phyloP scores from a whole-genome alignment of 2,797 vertebrate species.

The Tapera naevia region DNA sequence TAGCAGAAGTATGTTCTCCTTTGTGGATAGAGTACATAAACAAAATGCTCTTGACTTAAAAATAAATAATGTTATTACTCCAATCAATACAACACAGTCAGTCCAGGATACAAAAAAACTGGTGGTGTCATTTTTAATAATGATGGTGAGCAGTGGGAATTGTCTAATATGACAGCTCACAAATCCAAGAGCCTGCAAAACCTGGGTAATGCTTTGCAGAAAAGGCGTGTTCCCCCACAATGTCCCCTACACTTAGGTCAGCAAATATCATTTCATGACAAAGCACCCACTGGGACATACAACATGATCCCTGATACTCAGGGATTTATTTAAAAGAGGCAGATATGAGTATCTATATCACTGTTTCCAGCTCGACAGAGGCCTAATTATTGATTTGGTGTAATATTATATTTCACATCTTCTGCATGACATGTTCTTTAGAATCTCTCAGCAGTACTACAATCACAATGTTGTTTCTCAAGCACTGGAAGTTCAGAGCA shows the following conservation, averaged over 20 bases:
- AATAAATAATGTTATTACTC: slow-evolving; percentile 7
- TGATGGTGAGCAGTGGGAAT: background rate
- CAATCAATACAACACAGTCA: background rate
- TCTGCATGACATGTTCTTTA: background rate
- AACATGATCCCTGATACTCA: background rate
- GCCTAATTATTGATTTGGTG: background rate
- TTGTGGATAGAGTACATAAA: slow-evolving; percentile 30
- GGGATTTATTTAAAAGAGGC: background rate
- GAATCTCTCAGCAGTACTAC: background rate
- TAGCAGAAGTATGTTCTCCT: slow-evolving; percentile 47
- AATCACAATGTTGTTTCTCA: background rate
- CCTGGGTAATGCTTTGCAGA: background rate
- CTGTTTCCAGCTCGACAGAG: background rate
- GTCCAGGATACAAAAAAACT: background rate
- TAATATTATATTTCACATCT: background rate
- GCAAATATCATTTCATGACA: background rate
- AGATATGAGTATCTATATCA: slow-evolving; percentile 2
- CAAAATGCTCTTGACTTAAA: slow-evolving; percentile 19
- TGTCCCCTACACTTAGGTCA: background rate
- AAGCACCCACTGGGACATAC: background rate
- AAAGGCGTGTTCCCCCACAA: background rate
- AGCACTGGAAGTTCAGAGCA: background rate
- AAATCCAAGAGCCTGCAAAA: background rate
- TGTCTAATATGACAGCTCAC: background rate
- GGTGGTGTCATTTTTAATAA: background rate